phyloP scores from a whole-genome alignment of 2,797 vertebrate species.

The Takifugu rubripes region DNA sequence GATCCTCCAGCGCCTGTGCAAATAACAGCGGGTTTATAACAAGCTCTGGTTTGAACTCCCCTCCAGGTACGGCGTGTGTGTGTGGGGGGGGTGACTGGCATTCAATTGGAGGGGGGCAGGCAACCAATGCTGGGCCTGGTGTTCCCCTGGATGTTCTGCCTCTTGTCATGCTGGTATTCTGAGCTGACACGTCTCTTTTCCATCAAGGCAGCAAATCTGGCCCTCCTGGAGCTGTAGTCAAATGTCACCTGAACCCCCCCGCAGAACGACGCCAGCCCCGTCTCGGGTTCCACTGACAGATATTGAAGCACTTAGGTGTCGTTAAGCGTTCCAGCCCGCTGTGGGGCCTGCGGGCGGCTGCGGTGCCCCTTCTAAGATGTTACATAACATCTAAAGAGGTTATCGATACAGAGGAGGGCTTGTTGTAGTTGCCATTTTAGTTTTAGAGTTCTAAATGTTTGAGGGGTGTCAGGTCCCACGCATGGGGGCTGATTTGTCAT shows the following conservation, averaged over 20 bases:
- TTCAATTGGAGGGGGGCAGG: background rate
- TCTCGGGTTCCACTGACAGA: slow-evolving; percentile 41
- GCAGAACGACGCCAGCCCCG: slow-evolving; percentile 33
- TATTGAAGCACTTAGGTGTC: slow-evolving; percentile 38
- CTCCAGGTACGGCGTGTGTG: background rate
- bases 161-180: slow-evolving; percentile 41
- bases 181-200: slow-evolving; percentile 62
- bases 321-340: slow-evolving; percentile 36
- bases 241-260: slow-evolving; percentile 63
- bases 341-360: slow-evolving; percentile 24
- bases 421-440: too few species aligned
- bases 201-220: slow-evolving; percentile 61
- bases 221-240: slow-evolving; percentile 64
- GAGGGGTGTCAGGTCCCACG: too few species aligned
- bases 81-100: background rate
- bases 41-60: slow-evolving; percentile 17
- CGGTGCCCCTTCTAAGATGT: slow-evolving; percentile 8
- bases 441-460: too few species aligned
- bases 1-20: slow-evolving; percentile 22
- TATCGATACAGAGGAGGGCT: too few species aligned
- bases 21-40: slow-evolving; percentile 6
- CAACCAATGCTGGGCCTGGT: slow-evolving; percentile 17
- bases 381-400: background rate
- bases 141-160: slow-evolving; percentile 25
- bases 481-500: too few species aligned